Percentiles rank a stretch among this genome's conserved stretches.
phyloP scores from a whole-genome alignment of 1,140 invertebrate genomes.

The Laodelphax striatellus region DNA sequence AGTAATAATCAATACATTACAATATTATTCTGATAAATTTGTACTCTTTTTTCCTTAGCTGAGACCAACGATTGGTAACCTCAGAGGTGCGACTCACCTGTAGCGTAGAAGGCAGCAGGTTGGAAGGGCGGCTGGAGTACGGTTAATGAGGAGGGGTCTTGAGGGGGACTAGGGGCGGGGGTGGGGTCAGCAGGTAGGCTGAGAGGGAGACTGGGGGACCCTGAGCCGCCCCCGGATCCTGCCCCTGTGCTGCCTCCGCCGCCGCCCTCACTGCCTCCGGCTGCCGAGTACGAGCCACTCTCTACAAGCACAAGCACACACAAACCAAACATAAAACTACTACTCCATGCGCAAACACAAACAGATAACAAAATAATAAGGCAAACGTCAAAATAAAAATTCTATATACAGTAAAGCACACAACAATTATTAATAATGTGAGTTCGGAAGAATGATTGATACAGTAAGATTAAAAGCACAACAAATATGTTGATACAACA shows the following conservation, averaged over 20 bases:
- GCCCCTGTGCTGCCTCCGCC: constrained; percentile 25
- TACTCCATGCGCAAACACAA: constrained; percentile 3
- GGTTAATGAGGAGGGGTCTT: constrained; percentile 29
- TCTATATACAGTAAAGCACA: too few relatives aligned
- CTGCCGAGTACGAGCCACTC: constrained; percentile 6
- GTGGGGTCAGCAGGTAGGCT: constrained; percentile 43
- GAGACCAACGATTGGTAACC: too few relatives aligned
- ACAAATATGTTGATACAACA: too few relatives aligned
- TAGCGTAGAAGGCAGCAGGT: constrained; percentile 35
- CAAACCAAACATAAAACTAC: constrained; percentile 25
- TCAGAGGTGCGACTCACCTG: constrained; percentile 61
- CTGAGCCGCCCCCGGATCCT: constrained; percentile 31
- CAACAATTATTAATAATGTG: too few relatives aligned
- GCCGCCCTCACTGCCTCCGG: constrained; percentile 3
- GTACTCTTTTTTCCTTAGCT: too few relatives aligned
- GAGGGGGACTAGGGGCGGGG: constrained; percentile 26
- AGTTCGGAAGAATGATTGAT: too few relatives aligned
- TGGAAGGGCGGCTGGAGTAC: constrained; percentile 42
- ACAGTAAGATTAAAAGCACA: too few relatives aligned
- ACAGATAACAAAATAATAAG: constrained; percentile 4
- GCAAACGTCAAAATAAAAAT: neutral
- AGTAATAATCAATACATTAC: too few relatives aligned
- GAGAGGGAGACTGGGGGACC: constrained; percentile 37
- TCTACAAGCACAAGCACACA: constrained; percentile 17
- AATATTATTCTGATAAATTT: too few relatives aligned